Evolutionary conservation across 2,113 vertebrate species (phyloP), one percentile per base, ranked within the genome.

Genomic region (Opisthocomus hoazin): DNA sequence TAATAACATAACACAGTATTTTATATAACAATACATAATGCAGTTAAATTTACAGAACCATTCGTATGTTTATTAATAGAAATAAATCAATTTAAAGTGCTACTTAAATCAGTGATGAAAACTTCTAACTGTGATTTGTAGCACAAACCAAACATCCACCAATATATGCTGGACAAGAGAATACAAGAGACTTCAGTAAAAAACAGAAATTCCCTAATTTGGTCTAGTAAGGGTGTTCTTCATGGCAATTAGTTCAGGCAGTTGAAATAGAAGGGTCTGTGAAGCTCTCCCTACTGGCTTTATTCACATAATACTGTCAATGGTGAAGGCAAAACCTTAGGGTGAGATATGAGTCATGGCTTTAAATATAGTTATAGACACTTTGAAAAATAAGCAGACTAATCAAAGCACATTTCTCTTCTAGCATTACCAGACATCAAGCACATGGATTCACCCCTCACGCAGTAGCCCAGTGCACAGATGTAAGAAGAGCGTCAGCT

Each of bases 401-500:
- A 74, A 39, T 70, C 39, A 84, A 86, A 74, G 32, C 34, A 78
- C 2, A 8, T 58, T 85, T 73, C 11, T 65, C 8, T 64, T 86
- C 23, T 22, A 17, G 12, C 27, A 11, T 20, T 57, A 84, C 54
- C 34, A 56, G 18, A 54, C 6, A 63, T 37, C 13, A 32, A 24
- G 20, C 1, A 3, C 32, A 37, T 12, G 22, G 29, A 68, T 3
- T 54, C 24, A 66, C 2, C 13, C 32, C 9, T 69, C 29, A 58
- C n/a, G 17, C 26, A 58, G 10, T 14, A 81, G 14, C 14, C 32
- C 0, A 1, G 41, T 32, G 16, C 29, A 14, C 0, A 29, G 24
- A 29, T 17, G 4, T 41, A 69, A 50, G 22, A 64, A 41, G 78
- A 63, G 56, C 1, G 2, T 17, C 7, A 63, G 15, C 9, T 69